Base-by-base conservation (phyloP, 2,113 vertebrate species). In the Otis tarda region DNA sequence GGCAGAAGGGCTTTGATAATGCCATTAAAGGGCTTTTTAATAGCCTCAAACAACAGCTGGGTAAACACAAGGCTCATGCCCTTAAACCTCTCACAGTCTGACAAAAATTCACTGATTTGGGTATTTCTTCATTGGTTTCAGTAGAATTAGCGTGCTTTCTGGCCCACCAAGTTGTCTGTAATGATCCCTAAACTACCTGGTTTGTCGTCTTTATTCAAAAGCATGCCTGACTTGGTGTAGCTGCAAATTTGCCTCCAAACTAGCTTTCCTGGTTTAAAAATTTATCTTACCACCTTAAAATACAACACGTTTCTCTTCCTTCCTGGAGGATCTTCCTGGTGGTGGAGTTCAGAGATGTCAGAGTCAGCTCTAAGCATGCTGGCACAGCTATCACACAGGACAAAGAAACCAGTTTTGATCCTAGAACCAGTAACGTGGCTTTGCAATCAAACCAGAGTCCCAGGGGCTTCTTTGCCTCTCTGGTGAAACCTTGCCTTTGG, bases 1-100 rank as follows among this genome's bases (percentile, higher is more conserved):
- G 56, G 49, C 67, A 95, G 56, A 87, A 86, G 19, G 35, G 52
- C 52, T 75, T 94, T 82, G 68, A 60, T 91, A 92, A 90, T 88
- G 67, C 25, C 90, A 82, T 11, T 69, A 27, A 91, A 94, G 35
- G 59, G 14, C 43, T 93, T 89, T 84, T 47, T 12, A 8, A 47
- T 43, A 59, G 59, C 55, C 41, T 91, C 50, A 59, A 33, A 87
- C 47, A 60, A 55, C 14, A 41, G 8, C 0, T 87, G 16, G 24
- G 27, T 81, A 92, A 94, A 83, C 41, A 87, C 8, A 28, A 87
- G 43, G 14, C 56, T 88, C 16, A 49, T 59, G 55, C 27, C 55
- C 39, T 87, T 81, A 90, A 81, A n/a, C 18, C 7, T 70, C 53
- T 31, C 5, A 8, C 35, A 37, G 5, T 18, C 31, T 76, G 39